Conservation (phyloP, 2,113 vertebrate species). For the Sinocyclocheilus rhinocerous region DNA sequence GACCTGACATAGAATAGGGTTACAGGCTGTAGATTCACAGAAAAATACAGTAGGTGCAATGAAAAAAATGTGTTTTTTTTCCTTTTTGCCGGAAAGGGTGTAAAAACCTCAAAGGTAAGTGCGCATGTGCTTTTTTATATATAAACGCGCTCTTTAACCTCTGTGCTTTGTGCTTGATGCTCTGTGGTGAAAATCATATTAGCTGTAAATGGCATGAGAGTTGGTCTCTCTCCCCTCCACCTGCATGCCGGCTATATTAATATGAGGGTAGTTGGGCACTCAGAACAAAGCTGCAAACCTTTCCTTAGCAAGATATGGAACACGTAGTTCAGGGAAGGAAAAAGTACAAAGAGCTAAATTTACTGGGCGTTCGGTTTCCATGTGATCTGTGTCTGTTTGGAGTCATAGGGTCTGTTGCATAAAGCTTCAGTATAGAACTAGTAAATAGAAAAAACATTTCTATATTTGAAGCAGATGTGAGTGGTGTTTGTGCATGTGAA, state of each 20-base stretch:
- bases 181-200: constrained; percentile 70
- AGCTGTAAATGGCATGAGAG: constrained; percentile 72
- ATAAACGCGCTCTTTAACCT: constrained; percentile 57
- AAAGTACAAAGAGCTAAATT: neutral
- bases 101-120: constrained; percentile 42
- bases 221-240: constrained; percentile 56
- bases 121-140: constrained; percentile 20
- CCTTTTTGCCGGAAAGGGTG: neutral
- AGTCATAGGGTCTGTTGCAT: constrained; percentile 25
- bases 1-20: constrained; percentile 23
- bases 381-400: neutral
- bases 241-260: constrained; percentile 53
- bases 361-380: neutral
- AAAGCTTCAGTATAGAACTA: constrained; percentile 25
- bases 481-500: constrained; percentile 2
- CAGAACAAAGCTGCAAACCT: constrained; percentile 55
- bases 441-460: neutral
- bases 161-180: constrained; percentile 49
- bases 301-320: constrained; percentile 32
- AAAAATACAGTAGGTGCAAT: constrained; percentile 24
- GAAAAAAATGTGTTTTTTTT: constrained; percentile 20
- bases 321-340: constrained; percentile 1
- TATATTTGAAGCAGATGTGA: neutral
- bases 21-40: neutral
- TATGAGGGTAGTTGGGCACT: constrained; percentile 51